phyloP scores from a whole-genome alignment of 2,888 invertebrate genomes.

The Chelonus formosanus region DNA sequence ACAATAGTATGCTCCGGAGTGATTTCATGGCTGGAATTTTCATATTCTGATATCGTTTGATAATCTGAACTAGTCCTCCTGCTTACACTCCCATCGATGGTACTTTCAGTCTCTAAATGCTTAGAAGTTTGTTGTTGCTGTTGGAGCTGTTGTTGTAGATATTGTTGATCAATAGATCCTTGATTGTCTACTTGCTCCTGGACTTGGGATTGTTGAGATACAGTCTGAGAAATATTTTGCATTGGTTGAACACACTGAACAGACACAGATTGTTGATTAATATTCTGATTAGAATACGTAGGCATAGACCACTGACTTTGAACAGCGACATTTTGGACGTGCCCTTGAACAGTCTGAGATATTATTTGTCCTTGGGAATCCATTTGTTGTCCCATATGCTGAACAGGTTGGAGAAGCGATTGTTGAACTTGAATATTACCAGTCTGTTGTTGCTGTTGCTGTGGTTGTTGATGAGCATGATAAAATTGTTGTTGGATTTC shows the following conservation, averaged over 20 bases:
- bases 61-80: conserved; percentile 59
- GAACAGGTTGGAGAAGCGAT: conserved; percentile 40
- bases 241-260: conserved; percentile 46
- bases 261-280: conserved; percentile 44
- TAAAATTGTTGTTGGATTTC: conserved; percentile 25
- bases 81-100: conserved; percentile 50
- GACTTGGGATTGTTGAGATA: no score
- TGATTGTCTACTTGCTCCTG: conserved; percentile 40
- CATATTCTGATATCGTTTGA: conserved; percentile 57
- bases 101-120: conserved; percentile 45
- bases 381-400: conserved; percentile 34
- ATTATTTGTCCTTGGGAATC: conserved; percentile 42
- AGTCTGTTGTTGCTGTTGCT: conserved; percentile 22
- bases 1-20: conserved; percentile 61
- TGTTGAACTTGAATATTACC: conserved; percentile 41
- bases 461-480: conserved; percentile 27
- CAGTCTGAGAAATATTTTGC: conserved; percentile 39
- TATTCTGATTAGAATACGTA: conserved; percentile 34
- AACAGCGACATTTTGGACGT: conserved; percentile 34
- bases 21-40: conserved; percentile 59
- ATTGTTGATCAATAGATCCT: conserved; percentile 43
- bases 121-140: conserved; percentile 50
- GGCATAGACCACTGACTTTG: conserved; percentile 40
- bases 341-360: conserved; percentile 41
- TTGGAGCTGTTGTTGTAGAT: conserved; percentile 50